phyloP scores from a whole-genome alignment of 2,113 vertebrate genomes.

The Ceyx cyanopectus region DNA sequence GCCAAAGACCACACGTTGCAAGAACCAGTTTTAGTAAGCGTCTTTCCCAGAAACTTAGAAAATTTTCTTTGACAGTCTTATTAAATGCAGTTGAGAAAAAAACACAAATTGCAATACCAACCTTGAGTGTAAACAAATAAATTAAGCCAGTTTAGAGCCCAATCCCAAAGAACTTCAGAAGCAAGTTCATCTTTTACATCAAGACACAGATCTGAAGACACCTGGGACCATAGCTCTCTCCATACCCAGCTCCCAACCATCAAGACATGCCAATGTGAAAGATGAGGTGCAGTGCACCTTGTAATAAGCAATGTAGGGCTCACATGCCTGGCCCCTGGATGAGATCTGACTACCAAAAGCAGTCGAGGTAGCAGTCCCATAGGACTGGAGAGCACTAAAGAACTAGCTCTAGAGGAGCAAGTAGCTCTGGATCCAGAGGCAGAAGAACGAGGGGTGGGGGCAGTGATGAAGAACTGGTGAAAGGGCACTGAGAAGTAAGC shows the following conservation, averaged over 20 bases:
- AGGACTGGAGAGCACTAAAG: background rate
- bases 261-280: background rate
- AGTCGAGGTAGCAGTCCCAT: background rate
- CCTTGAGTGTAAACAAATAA: background rate
- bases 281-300: fast-evolving
- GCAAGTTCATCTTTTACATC: background rate
- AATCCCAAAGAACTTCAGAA: background rate
- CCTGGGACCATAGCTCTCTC: background rate
- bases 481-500: background rate
- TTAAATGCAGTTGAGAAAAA: background rate
- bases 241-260: background rate
- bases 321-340: background rate
- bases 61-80: background rate
- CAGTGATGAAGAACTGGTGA: background rate
- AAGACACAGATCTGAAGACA: background rate
- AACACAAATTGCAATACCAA: background rate
- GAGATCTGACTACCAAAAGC: background rate
- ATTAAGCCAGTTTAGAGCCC: background rate
- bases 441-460: background rate
- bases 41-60: background rate
- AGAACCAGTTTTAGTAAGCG: background rate
- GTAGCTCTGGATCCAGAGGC: background rate
- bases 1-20: background rate
- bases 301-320: background rate
- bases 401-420: background rate